Evolutionary conservation across 2,888 invertebrate genomes (phyloP).

Genomic region (Troides oblongomaculatus): DNA sequence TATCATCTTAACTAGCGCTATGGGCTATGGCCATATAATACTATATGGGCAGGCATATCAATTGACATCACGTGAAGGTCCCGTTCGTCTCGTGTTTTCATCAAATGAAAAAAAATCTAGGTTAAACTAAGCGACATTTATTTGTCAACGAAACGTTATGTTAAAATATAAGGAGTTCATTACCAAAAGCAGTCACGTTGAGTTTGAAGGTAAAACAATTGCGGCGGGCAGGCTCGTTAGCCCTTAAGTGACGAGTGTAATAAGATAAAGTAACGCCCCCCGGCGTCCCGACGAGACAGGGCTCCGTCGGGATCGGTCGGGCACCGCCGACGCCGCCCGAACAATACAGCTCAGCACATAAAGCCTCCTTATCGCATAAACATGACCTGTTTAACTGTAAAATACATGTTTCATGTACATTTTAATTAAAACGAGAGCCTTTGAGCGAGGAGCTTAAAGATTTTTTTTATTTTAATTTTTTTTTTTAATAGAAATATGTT

Average conservation of each 20-base stretch:
- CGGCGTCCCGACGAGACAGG: slow-evolving; percentile 63
- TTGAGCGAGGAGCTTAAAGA: not conserved
- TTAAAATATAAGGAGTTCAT: slow-evolving; percentile 2
- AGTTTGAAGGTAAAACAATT: slow-evolving; percentile 63
- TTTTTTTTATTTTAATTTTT: not conserved
- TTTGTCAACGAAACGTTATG: slow-evolving; percentile 3
- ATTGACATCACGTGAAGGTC: no score
- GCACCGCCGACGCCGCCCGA: slow-evolving; percentile 31
- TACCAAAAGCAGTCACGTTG: slow-evolving; percentile 54
- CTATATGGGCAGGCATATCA: no score
- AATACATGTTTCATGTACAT: slow-evolving; percentile 18
- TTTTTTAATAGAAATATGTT: no score
- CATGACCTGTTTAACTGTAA: slow-evolving; percentile 24
- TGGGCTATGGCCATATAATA: no score
- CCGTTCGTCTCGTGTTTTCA: no score
- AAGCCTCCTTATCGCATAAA: slow-evolving; percentile 26
- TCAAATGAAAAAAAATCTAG: no score
- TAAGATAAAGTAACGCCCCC: slow-evolving; percentile 67
- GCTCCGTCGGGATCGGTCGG: slow-evolving; percentile 7
- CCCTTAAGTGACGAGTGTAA: slow-evolving; percentile 67
- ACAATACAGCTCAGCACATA: slow-evolving; percentile 33
- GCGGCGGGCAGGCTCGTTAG: slow-evolving; percentile 58
- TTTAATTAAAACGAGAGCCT: slow-evolving; percentile 11
- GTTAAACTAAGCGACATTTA: not conserved
- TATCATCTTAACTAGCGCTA: no score